Evolutionary conservation across 2,113 vertebrate genomes (phyloP), one percentile per base, ranked within the genome.

Genomic region (Neogobius melanostomus): DNA sequence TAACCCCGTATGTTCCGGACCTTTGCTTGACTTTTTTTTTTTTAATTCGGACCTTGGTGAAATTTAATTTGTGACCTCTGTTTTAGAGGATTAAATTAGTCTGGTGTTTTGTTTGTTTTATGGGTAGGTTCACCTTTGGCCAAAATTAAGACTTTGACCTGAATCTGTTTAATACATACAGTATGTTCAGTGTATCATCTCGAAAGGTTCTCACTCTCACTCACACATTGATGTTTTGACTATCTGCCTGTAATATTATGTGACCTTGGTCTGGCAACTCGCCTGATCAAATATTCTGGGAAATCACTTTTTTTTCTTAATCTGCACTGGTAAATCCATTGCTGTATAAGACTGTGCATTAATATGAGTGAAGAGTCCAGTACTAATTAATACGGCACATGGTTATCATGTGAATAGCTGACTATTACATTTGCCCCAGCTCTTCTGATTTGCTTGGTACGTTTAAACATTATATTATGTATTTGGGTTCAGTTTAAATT

Each of bases 401-500:
- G 48, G 48, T 49, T 12, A 11, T 21, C 17, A 17, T 21, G 6
- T 28, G 9, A 36, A 28, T 28, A 54, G 9, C 16, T 7, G 51
- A 8, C n/a, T 52, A n/a, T 51, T 10, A 6, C 14, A 52, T 57
- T 69, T 77, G 72, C 77, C 21, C 21, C 21, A 21, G 21, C 21
- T 21, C 21, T 71, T 73, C 75, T 75, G 60, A 72, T 71, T 56
- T 61, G n/a, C 44, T 52, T 14, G 54, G 71, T 72, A 68, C 50
- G 70, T 65, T 69, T 71, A 47, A 28, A 21, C n/a, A 65, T 49
- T 57, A 2, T 17, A 75, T 81, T 44, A 48, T 47, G 21, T 21
- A 21, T 8, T 9, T 43, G 69, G 75, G 51, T 66, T 56, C 70
- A 71, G 59, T 77, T 66, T 50, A 36, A 75, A 77, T 75, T 51